phyloP scores from a whole-genome alignment of 1,140 invertebrate genomes.

The Drosophila equinoxialis region DNA sequence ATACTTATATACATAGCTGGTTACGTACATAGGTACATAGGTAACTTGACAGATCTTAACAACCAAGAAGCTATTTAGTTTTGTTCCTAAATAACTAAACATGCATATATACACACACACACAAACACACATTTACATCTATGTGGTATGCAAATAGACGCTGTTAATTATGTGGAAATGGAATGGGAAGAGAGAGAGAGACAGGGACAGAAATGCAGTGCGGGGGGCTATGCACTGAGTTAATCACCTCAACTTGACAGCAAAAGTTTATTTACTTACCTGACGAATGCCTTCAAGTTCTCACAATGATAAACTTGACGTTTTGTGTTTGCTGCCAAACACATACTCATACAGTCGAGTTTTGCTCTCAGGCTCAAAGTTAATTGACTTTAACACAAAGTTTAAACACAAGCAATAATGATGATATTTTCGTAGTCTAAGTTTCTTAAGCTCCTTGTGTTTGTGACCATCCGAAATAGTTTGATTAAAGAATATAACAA shows the following conservation, averaged over 20 bases:
- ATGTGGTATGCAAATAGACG: slow-evolving; percentile 2
- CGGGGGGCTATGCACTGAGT: not conserved
- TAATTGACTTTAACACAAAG: too few relatives aligned
- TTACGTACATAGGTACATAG: not conserved
- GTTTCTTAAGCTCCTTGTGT: too few relatives aligned
- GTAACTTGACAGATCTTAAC: slow-evolving; percentile 4
- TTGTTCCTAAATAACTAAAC: slow-evolving; percentile 1
- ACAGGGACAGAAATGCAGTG: too few relatives aligned
- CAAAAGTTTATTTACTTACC: slow-evolving; percentile 11
- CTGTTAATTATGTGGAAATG: slow-evolving; percentile 2
- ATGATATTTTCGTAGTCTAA: too few relatives aligned
- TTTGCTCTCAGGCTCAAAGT: not conserved
- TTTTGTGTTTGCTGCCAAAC: slow-evolving; percentile 8
- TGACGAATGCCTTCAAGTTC: slow-evolving; percentile 8
- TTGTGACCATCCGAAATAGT: too few relatives aligned
- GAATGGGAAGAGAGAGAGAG: too few relatives aligned
- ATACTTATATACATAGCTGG: not conserved
- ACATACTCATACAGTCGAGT: not conserved
- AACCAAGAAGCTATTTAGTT: slow-evolving; percentile 8
- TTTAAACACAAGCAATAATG: too few relatives aligned
- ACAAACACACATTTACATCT: not conserved
- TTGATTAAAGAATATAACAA: too few relatives aligned
- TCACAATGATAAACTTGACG: slow-evolving; percentile 2
- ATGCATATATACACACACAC: not conserved
- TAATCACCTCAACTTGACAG: slow-evolving; percentile 8